Conservation (phyloP, 2,888 invertebrate species). For the Zeuzera pyrina region DNA sequence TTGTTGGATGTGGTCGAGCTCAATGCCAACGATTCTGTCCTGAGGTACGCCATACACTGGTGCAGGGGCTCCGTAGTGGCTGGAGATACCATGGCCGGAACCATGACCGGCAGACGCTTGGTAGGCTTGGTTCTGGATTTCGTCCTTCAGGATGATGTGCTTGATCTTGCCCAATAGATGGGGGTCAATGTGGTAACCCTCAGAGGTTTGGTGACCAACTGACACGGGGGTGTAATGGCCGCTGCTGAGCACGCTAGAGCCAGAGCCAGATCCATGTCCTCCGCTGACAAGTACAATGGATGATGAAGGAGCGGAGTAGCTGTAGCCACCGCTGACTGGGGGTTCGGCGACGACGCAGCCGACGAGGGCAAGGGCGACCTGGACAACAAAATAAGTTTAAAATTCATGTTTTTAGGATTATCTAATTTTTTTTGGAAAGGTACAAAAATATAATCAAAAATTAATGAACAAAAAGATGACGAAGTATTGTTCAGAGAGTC, state of each 20-base stretch:
- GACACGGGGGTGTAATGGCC: conserved; percentile 84
- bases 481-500: no score
- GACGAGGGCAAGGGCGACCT: conserved; percentile 81
- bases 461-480: no score
- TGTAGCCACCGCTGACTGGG: conserved; percentile 78
- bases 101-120: conserved; percentile 66
- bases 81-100: conserved; percentile 71
- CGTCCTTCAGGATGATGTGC: conserved; percentile 87
- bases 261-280: conserved; percentile 29
- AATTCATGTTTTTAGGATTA: no score
- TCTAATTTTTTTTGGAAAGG: no score
- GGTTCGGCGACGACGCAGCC: conserved; percentile 85
- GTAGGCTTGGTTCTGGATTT: conserved; percentile 71
- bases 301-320: conserved; percentile 75
- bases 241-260: conserved; percentile 71
- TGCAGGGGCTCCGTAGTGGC: conserved; percentile 80
- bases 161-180: conserved; percentile 87
- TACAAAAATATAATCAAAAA: no score
- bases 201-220: conserved; percentile 83
- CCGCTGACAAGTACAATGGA: conserved; percentile 76
- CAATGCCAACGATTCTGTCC: conserved; percentile 84
- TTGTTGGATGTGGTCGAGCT: conserved; percentile 87
- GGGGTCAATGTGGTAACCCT: conserved; percentile 86
- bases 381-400: conserved; percentile 21
- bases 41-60: conserved; percentile 79